Evolutionary conservation across 1,140 invertebrate species (phyloP).

Genomic region (Dolichoris vasculosae): DNA sequence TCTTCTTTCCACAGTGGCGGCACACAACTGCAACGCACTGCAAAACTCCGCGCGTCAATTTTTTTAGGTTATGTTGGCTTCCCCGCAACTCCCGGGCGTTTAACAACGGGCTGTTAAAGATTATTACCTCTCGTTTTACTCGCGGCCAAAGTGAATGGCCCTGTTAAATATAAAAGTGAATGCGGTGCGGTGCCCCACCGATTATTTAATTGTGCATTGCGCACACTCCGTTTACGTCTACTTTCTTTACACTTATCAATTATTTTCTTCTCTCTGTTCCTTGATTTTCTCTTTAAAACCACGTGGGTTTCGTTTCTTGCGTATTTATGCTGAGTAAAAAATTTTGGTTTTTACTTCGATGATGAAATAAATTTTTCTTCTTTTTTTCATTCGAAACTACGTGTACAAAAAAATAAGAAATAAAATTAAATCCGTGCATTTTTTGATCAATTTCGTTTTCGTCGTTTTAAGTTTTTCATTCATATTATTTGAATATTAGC

Average conservation of each 20-base stretch:
- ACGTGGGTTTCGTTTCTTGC: not conserved
- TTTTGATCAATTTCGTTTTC: too few species aligned
- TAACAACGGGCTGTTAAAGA: not conserved
- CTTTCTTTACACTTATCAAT: not conserved
- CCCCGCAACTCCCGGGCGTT: not conserved
- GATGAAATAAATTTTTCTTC: too few species aligned
- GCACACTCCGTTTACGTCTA: constrained; percentile 24
- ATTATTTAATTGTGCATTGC: constrained; percentile 29
- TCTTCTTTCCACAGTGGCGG: not conserved
- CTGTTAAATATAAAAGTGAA: constrained; percentile 15
- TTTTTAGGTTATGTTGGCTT: constrained; percentile 35
- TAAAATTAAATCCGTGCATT: too few species aligned
- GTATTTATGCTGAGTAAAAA: not conserved
- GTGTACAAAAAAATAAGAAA: too few species aligned
- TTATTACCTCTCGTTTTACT: not conserved
- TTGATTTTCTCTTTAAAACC: not conserved
- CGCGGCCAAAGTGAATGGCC: not conserved
- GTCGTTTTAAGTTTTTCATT: not conserved
- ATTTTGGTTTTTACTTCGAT: too few species aligned
- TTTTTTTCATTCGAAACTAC: not conserved
- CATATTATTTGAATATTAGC: not conserved
- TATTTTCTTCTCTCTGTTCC: not conserved
- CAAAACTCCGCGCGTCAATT: not conserved
- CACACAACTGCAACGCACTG: not conserved
- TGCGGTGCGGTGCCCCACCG: constrained; percentile 12